phyloP scores from a whole-genome alignment of 1,140 invertebrate genomes.

The Nylanderia fulva region DNA sequence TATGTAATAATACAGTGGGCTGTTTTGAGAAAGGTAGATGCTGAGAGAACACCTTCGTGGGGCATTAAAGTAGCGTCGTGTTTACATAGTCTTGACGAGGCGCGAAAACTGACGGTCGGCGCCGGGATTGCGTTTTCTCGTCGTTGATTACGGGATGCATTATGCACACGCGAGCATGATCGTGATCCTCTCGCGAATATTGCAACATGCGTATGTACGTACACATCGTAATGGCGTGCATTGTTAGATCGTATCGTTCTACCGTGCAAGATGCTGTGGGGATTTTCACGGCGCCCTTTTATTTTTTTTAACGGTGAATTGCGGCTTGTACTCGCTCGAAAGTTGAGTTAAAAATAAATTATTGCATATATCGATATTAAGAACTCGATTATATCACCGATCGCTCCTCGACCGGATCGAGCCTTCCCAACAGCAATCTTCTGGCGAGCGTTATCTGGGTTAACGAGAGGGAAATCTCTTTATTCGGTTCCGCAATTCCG shows the following conservation, averaged over 20 bases:
- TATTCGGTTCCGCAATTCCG: constrained; percentile 54
- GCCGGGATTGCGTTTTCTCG: constrained; percentile 37
- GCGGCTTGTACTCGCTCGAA: neutral
- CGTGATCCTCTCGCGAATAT: constrained; percentile 8
- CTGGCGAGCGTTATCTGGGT: constrained; percentile 64
- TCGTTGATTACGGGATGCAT: constrained; percentile 46
- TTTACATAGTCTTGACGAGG: neutral
- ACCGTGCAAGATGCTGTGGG: neutral
- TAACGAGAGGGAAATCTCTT: constrained; percentile 69
- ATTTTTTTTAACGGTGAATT: neutral
- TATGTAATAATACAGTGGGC: constrained; percentile 2
- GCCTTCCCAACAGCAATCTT: constrained; percentile 48
- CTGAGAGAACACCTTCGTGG: neutral
- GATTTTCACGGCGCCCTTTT: constrained; percentile 28
- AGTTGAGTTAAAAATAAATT: neutral
- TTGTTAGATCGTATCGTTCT: constrained; percentile 45
- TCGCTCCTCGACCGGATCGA: constrained; percentile 37
- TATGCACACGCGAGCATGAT: constrained; percentile 54
- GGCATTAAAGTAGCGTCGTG: neutral
- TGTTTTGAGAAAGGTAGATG: neutral
- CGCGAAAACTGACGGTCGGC: neutral
- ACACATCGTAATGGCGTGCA: constrained; percentile 40
- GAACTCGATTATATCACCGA: constrained; percentile 47
- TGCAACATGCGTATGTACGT: constrained; percentile 43
- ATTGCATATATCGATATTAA: no score